Evolutionary conservation across 1,140 invertebrate genomes (phyloP), one percentile per base, ranked within the genome.

Genomic region (Ladona fulva): DNA sequence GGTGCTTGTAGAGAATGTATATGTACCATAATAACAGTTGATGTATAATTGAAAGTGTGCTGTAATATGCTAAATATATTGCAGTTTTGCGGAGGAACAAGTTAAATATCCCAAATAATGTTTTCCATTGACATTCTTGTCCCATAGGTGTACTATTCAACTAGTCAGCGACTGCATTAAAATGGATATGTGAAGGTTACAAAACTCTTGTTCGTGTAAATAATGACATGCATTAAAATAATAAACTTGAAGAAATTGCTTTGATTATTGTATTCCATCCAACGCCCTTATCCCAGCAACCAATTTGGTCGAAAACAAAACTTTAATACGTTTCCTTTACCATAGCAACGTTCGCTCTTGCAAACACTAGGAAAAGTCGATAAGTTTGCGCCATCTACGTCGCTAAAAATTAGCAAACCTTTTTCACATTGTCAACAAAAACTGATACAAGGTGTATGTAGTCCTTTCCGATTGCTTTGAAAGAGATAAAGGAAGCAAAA

Each of bases 141-240:
- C 52, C 52, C n/a, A 66, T 66, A 66, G n/a, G 52, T 66, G 52
- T 66, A 66, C 14, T 66, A 66, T 66, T 66, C 52, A 66, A 66
- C 52, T 66, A 66, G 52, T 66, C 52, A 66, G n/a, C 52, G 12
- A 66, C 52, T 66, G 52, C 14, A 22, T 66, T 66, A 16, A 66
- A 66, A 16, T 19, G 52, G 52, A 66, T 66, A 66, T 19, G 52
- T 22, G 52, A 66, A 16, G 52, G 52, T 66, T 66, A 66, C 52
- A 22, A 66, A 66, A 66, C 52, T 66, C 52, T 66, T 66, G 52
- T 66, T 66, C n/a, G 52, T 66, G 52, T 66, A 66, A 66, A 66
- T 66, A 66, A 66, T 19, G 3, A 19, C 1, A 22, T 66, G 52
- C 14, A 66, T 66, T 66, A 66, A 66, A 66, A 66, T 66, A 66